Percentiles rank a stretch among this genome's conserved stretches.
Conservation (phyloP, 2,888 invertebrate species). For the Drosophila antonietae region DNA sequence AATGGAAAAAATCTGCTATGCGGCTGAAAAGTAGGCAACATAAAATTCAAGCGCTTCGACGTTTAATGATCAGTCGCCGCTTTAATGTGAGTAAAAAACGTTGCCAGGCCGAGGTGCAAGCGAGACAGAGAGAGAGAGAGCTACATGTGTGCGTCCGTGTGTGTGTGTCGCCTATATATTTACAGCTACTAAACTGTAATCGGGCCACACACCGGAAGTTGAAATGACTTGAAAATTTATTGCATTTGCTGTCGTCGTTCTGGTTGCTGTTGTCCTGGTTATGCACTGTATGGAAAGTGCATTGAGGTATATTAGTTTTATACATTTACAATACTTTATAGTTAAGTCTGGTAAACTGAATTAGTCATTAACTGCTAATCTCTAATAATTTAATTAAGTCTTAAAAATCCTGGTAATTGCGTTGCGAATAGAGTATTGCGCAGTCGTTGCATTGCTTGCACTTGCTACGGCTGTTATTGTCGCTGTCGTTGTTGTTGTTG, state of each 20-base stretch:
- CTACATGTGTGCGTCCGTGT: neutral
- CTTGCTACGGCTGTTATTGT: conserved; percentile 9
- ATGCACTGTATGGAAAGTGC: neutral
- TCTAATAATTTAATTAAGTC: neutral
- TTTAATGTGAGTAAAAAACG: conserved; percentile 12
- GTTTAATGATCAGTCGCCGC: conserved; percentile 12
- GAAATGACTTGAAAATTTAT: conserved; percentile 81
- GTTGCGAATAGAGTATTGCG: neutral
- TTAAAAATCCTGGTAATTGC: too few species aligned
- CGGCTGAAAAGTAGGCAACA: conserved; percentile 46
- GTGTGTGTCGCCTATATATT: conserved; percentile 54
- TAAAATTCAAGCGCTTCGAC: conserved; percentile 16
- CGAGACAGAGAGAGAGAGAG: neutral
- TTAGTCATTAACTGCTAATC: too few species aligned
- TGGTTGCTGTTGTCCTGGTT: conserved; percentile 24
- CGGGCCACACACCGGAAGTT: conserved; percentile 79
- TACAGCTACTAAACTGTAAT: conserved; percentile 79
- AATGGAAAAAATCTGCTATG: conserved; percentile 12
- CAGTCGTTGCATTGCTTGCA: conserved; percentile 2
- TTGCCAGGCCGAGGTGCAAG: neutral
- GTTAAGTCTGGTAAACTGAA: too few species aligned
- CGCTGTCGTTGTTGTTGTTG: conserved; percentile 23
- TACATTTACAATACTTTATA: neutral
- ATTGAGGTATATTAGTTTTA: neutral
- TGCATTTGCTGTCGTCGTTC: conserved; percentile 67